Evolutionary conservation across 1,140 invertebrate species (phyloP), one percentile per base, ranked within the genome.

Genomic region (Bombus sylvicola): DNA sequence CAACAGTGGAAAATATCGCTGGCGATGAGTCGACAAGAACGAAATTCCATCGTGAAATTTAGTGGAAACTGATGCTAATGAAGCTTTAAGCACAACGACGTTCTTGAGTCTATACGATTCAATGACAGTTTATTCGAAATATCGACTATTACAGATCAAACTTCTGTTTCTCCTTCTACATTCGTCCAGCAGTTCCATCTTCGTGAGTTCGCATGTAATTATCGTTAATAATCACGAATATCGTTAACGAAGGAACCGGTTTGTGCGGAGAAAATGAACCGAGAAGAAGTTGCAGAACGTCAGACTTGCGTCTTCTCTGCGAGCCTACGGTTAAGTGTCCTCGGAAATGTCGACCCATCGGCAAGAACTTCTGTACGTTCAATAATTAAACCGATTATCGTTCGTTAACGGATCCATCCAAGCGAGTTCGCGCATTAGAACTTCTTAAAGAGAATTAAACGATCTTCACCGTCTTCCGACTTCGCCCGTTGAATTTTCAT

Each of bases 381-480:
- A 43, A 18, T 31, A 47, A 69, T 83, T 77, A 76, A 83, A 82
- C 37, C 73, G 53, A 73, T 82, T 82, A 64, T 31, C 69, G 71
- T 5, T 57, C n/a, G 39, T 64, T 74, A 72, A 74, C 53, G n/a
- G 39, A n/a, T n/a, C 28, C 34, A 10, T 5, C 31, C 34, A 8
- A 9, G 22, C n/a, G 66, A 57, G 41, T 68, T 83, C 43, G 28
- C 73, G 62, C 73, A 37, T 64, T 64, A 9, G 25, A 59, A 82
- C 57, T 82, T 75, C 59, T 31, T 66, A 28, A 41, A 68, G 34
- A 18, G 73, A 39, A 68, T 68, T 66, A 77, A 76, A 57, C 62
- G 25, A 62, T 28, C 15, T 25, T 4, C 22, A 5, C 10, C 47
- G 37, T 12, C 74, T 31, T 41, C 31, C 39, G 59, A 41, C 39